Percentiles rank a stretch among this genome's conserved stretches.
Conservation (phyloP, 2,888 invertebrate species). For the Cancer borealis region DNA sequence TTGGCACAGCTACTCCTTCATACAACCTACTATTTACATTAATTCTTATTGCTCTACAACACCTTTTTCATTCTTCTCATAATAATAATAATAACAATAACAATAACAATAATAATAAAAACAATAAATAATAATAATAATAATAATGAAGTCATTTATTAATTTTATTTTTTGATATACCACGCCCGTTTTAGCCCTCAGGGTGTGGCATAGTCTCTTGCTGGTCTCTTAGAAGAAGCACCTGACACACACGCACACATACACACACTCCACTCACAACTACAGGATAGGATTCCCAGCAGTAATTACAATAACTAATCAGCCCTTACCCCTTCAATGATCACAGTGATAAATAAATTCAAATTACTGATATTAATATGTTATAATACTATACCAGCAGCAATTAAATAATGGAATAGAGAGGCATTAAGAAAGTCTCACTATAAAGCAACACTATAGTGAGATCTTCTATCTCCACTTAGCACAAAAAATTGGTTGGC, state of each 20-base stretch:
- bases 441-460: not conserved
- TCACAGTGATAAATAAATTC: not conserved
- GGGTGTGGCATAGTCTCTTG: too few relatives aligned
- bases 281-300: too few relatives aligned
- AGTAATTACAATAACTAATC: not conserved
- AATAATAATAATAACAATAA: not conserved
- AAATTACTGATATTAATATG: not conserved
- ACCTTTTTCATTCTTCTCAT: too few relatives aligned
- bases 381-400: not conserved
- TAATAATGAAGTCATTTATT: not conserved
- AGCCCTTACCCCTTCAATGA: not conserved
- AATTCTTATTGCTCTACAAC: too few relatives aligned
- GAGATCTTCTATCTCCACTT: not conserved
- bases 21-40: too few relatives aligned
- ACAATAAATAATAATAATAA: constrained; percentile 10
- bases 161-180: too few relatives aligned
- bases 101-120: not conserved
- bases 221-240: too few relatives aligned
- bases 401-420: not conserved
- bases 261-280: too few relatives aligned
- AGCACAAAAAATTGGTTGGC: not conserved
- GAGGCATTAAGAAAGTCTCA: not conserved
- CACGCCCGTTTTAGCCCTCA: too few relatives aligned
- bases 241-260: too few relatives aligned
- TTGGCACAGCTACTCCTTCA: too few relatives aligned